These are phyloP conservation scores for Meghimatium bilineatum DNA, from an alignment of 2,888 invertebrate genomes.

Conservation along the genomic window DNA sequence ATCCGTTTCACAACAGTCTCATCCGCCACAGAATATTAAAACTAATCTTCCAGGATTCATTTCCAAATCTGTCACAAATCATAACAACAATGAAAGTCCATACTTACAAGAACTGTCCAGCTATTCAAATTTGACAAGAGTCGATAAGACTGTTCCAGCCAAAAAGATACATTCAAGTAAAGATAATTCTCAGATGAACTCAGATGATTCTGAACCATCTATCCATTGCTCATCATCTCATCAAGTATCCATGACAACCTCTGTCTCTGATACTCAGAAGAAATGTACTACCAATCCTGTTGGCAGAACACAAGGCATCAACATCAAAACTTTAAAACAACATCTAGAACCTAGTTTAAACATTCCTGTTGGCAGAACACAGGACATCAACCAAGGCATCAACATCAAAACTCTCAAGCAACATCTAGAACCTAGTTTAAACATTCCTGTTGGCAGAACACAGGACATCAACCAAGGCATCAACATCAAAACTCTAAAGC, in stretches of 20 bases:
- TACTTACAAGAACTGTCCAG: not conserved
- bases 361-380: too few species aligned
- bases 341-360: not conserved
- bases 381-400: not conserved
- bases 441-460: too few species aligned
- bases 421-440: not conserved
- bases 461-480: not conserved
- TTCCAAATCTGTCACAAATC: not conserved
- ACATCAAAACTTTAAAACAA: not conserved
- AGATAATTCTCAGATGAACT: constrained; percentile 56
- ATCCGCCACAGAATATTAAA: not conserved
- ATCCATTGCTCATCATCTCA: constrained; percentile 3
- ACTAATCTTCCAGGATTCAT: not conserved
- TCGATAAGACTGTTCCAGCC: not conserved
- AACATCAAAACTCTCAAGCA: not conserved
- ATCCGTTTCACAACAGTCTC: constrained; percentile 3
- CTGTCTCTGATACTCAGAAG: not conserved
- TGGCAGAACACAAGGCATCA: too few species aligned
- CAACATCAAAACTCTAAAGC: not conserved
- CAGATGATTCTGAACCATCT: constrained; percentile 58
- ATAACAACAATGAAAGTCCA: not conserved
- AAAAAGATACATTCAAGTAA: not conserved
- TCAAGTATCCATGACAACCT: not conserved
- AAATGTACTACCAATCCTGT: too few species aligned
- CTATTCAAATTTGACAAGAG: not conserved